phyloP scores from a whole-genome alignment of 2,888 invertebrate species.

The Osedax frankpressi region DNA sequence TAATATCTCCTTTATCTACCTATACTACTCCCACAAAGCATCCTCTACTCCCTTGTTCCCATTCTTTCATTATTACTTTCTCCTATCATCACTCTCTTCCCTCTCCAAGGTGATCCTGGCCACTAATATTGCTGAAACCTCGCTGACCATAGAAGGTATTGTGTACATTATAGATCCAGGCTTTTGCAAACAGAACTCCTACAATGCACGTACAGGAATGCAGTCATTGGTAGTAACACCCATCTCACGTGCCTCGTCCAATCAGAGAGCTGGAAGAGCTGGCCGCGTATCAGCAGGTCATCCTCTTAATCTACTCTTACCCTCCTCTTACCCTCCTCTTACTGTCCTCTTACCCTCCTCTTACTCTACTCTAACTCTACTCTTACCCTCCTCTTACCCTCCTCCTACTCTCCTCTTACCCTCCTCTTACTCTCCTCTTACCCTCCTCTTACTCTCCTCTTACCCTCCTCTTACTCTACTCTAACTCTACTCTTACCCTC shows the following conservation, averaged over 20 bases:
- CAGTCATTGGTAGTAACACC: conserved; percentile 96
- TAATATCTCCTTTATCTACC: too few species aligned
- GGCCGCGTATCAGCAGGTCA: conserved; percentile 85
- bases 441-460: too few species aligned
- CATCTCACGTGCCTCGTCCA: conserved; percentile 86
- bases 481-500: too few species aligned
- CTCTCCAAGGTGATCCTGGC: conserved; percentile 67
- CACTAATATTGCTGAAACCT: conserved; percentile 98
- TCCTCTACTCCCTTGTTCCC: too few species aligned
- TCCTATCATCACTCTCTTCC: neutral
- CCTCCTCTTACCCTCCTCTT: conserved; percentile 97
- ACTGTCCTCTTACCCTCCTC: too few species aligned
- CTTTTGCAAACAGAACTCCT: conserved; percentile 96
- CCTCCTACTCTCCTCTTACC: too few species aligned
- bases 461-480: too few species aligned
- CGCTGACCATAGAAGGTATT: conserved; percentile 94
- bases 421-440: too few species aligned
- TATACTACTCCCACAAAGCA: too few species aligned
- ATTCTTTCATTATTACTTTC: too few species aligned
- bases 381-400: too few species aligned
- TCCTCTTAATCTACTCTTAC: conserved; percentile 94
- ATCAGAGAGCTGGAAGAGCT: conserved; percentile 88
- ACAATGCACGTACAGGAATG: conserved; percentile 91
- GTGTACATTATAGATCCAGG: conserved; percentile 99
- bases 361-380: too few species aligned